These are phyloP conservation scores for Araneus ventricosus DNA, from an alignment of 1,140 invertebrate genomes.

Conservation along the genomic window DNA sequence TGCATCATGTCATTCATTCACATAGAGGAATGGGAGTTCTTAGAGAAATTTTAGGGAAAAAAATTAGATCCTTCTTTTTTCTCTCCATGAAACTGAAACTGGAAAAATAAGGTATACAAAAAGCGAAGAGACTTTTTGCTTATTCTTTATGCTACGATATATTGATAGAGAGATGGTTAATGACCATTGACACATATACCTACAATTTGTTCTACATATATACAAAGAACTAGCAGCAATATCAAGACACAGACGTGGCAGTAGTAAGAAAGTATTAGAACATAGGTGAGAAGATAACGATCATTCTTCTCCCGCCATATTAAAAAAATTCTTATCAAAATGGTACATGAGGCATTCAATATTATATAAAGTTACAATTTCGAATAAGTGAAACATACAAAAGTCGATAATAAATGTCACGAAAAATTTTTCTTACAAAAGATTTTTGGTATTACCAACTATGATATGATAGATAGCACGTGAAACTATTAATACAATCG, in stretches of 20 bases:
- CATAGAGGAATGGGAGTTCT: too few species aligned
- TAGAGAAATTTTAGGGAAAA: too few species aligned
- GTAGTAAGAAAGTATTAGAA: constrained; percentile 29
- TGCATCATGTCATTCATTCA: too few species aligned
- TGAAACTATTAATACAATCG: constrained; percentile 27
- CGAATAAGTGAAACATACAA: constrained; percentile 12
- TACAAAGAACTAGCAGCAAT: constrained; percentile 29
- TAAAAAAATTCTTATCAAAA: constrained; percentile 35
- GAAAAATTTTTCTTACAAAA: neutral
- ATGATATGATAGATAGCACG: constrained; percentile 52
- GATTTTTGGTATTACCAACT: neutral
- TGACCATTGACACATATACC: constrained; percentile 22
- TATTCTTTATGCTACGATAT: neutral
- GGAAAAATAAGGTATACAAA: neutral
- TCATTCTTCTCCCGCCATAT: neutral
- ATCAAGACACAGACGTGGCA: constrained; percentile 5
- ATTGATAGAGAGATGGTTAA: constrained; percentile 16
- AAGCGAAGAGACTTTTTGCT: neutral
- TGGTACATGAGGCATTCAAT: constrained; percentile 22
- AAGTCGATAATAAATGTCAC: constrained; percentile 14
- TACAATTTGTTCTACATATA: constrained; percentile 9
- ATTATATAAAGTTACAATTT: constrained; percentile 34
- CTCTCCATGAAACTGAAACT: neutral
- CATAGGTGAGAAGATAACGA: neutral
- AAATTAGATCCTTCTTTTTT: neutral